These are phyloP conservation scores for Perdix hodgsoniae DNA, from an alignment of 2,797 vertebrate genomes.

Conservation along the genomic window DNA sequence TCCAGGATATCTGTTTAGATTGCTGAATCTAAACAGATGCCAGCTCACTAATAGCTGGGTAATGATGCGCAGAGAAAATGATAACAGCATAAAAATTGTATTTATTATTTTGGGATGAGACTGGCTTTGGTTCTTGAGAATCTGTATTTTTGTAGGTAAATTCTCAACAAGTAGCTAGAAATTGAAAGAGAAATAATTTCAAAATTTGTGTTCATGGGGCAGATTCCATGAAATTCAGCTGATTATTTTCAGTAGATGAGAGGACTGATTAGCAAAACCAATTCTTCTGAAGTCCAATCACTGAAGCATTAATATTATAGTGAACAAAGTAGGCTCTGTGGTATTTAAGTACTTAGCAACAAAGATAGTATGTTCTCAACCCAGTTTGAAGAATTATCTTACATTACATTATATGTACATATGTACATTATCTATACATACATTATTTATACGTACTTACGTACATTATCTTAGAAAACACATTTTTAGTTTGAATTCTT, in stretches of 20 bases:
- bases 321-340: neutral
- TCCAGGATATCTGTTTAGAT: neutral
- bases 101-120: neutral
- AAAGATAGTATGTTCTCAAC: neutral
- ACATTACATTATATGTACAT: no score
- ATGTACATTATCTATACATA: no score
- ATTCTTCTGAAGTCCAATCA: neutral
- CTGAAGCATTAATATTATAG: neutral
- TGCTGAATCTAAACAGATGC: neutral
- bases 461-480: neutral
- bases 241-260: neutral
- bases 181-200: neutral
- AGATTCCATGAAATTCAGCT: neutral
- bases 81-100: neutral
- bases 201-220: neutral
- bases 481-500: neutral
- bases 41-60: fast-evolving
- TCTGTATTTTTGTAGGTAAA: neutral
- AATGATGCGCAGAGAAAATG: neutral
- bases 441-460: no score
- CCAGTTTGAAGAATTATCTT: neutral
- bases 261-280: neutral
- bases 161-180: neutral
- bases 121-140: neutral
- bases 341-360: neutral